phyloP scores from a whole-genome alignment of 1,140 invertebrate species.

The Drosophila kepulauana region DNA sequence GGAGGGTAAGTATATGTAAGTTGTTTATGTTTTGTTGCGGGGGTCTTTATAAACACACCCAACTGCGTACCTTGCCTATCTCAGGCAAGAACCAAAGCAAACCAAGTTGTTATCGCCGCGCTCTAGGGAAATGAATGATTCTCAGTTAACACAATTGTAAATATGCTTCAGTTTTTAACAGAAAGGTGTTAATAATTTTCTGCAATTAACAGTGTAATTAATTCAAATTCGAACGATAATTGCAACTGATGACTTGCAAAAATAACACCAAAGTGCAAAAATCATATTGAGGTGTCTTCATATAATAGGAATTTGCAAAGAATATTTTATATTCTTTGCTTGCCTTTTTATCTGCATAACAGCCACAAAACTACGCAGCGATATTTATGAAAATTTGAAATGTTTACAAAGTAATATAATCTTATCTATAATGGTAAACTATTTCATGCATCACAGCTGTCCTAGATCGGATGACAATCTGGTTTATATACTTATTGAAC shows the following conservation, averaged over 20 bases:
- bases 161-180: background rate
- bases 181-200: constrained; percentile 1
- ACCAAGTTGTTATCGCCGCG: background rate
- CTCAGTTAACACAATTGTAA: constrained; percentile 2
- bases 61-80: constrained; percentile 11
- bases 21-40: background rate
- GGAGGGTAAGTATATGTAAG: constrained; percentile 1
- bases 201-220: constrained; percentile 8
- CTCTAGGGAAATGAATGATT: constrained; percentile 1
- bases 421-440: background rate
- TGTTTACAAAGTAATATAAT: background rate
- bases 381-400: background rate
- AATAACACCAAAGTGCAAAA: background rate
- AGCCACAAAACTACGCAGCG: background rate
- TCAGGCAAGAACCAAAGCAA: constrained; percentile 10
- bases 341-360: background rate
- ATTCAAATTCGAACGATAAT: constrained; percentile 6
- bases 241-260: background rate
- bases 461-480: background rate
- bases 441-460: background rate
- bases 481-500: background rate
- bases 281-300: background rate
- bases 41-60: background rate
- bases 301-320: background rate
- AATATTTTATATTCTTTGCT: background rate